Conservation (phyloP, 2,113 vertebrate genomes). For the Rhinolophus ferrumequinum region DNA sequence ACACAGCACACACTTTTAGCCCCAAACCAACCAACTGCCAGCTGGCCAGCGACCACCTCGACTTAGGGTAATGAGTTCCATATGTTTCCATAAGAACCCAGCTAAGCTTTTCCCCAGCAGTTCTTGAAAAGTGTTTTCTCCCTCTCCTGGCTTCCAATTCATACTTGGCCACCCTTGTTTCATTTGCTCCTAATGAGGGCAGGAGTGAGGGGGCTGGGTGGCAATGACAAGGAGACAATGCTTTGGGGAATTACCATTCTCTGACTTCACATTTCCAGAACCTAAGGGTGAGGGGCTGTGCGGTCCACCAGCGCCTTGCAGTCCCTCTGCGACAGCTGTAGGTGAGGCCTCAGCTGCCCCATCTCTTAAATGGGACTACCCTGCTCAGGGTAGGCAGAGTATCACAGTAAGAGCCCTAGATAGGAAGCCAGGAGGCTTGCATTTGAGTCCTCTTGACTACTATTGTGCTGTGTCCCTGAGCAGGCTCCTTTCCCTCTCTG, state of each 20-base stretch:
- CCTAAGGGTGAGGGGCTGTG: neutral
- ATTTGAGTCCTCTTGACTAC: neutral
- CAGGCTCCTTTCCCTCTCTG: neutral
- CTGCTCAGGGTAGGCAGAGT: neutral
- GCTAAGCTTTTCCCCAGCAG: constrained; percentile 61
- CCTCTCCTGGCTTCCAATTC: neutral
- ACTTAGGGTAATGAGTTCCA: constrained; percentile 72
- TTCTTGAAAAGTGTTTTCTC: neutral
- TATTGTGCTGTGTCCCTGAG: neutral
- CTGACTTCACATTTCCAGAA: neutral
- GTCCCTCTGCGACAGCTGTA: neutral
- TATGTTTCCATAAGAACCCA: constrained; percentile 58
- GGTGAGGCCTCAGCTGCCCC: neutral
- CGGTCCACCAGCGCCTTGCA: neutral
- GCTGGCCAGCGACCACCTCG: constrained; percentile 76
- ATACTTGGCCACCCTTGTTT: constrained; percentile 23
- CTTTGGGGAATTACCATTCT: neutral
- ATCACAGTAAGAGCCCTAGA: neutral
- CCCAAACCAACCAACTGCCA: constrained; percentile 62
- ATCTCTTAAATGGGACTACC: neutral
- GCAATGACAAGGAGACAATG: neutral
- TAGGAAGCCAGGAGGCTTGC: neutral
- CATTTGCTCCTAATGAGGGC: neutral
- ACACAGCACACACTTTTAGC: constrained; percentile 50
- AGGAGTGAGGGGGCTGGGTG: neutral